These are phyloP conservation scores for Gymnorhina tibicen DNA, from an alignment of 2,113 vertebrate species.

Conservation along the genomic window DNA sequence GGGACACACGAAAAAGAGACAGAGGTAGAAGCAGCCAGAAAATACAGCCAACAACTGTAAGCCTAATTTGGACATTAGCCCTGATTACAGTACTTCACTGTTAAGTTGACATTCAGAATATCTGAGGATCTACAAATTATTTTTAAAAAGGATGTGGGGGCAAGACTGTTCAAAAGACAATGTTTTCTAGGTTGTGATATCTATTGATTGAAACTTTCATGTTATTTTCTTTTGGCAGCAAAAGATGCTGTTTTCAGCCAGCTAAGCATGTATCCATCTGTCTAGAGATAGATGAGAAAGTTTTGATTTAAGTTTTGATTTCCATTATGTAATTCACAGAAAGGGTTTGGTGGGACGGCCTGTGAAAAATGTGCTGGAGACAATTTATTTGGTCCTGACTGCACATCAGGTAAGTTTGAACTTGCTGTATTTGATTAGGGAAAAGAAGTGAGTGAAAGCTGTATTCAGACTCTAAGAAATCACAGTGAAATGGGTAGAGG, in stretches of 20 bases:
- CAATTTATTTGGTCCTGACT: slow-evolving; percentile 80
- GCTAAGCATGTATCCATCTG: not conserved
- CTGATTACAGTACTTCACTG: not conserved
- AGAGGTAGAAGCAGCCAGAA: not conserved
- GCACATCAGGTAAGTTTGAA: slow-evolving; percentile 76
- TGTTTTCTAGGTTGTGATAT: not conserved
- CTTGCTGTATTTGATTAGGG: not conserved
- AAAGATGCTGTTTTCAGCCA: not conserved
- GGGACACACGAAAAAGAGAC: not conserved
- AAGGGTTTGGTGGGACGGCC: slow-evolving; percentile 83
- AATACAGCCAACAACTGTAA: not conserved
- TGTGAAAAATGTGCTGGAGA: slow-evolving; percentile 84
- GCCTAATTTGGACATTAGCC: not conserved
- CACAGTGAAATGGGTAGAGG: not conserved
- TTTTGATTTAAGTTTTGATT: not conserved
- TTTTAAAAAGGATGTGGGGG: accelerated
- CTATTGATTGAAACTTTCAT: not conserved
- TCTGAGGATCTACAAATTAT: not conserved
- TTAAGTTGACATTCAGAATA: not conserved
- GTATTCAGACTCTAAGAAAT: not conserved
- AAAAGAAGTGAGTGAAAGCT: not conserved
- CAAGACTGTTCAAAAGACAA: not conserved
- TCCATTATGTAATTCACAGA: slow-evolving; percentile 65
- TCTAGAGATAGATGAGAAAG: not conserved
- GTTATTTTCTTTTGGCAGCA: not conserved